phyloP scores from a whole-genome alignment of 2,888 invertebrate species.

The Fragum sueziense region DNA sequence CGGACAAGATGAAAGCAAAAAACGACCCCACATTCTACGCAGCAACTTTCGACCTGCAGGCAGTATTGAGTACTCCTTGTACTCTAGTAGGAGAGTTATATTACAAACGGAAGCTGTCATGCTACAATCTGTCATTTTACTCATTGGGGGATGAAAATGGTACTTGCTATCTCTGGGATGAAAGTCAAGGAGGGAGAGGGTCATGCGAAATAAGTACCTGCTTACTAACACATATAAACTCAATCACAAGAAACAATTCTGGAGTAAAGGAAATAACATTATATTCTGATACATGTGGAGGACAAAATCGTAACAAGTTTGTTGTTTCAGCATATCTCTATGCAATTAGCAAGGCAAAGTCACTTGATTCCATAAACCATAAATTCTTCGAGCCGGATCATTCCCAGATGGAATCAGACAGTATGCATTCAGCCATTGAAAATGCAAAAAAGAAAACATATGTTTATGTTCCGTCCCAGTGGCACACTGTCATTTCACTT shows the following conservation, averaged over 20 bases:
- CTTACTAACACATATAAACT: slow-evolving; percentile 13
- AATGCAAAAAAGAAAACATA: not conserved
- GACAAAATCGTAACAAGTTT: too few relatives aligned
- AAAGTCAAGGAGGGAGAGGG: too few relatives aligned
- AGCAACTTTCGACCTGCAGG: too few relatives aligned
- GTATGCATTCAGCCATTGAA: slow-evolving; percentile 36
- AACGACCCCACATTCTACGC: slow-evolving; percentile 20
- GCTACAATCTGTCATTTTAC: slow-evolving; percentile 47
- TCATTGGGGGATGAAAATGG: too few relatives aligned
- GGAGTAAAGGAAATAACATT: slow-evolving; percentile 33
- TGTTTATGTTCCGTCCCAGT: not conserved
- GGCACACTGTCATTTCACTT: not conserved
- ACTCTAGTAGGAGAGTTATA: slow-evolving; percentile 46
- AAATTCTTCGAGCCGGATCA: too few relatives aligned
- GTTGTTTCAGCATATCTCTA: slow-evolving; percentile 34
- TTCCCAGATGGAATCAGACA: slow-evolving; percentile 53
- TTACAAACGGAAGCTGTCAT: slow-evolving; percentile 42
- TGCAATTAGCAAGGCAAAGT: not conserved
- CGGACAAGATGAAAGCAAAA: not conserved
- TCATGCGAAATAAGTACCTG: slow-evolving; percentile 40
- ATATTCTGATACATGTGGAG: slow-evolving; percentile 44
- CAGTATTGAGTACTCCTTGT: too few relatives aligned
- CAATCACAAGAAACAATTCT: slow-evolving; percentile 13
- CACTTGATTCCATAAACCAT: slow-evolving; percentile 29
- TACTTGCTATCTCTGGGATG: too few relatives aligned